Conservation (phyloP, 2,113 vertebrate species). For the Falcunculus frontatus region DNA sequence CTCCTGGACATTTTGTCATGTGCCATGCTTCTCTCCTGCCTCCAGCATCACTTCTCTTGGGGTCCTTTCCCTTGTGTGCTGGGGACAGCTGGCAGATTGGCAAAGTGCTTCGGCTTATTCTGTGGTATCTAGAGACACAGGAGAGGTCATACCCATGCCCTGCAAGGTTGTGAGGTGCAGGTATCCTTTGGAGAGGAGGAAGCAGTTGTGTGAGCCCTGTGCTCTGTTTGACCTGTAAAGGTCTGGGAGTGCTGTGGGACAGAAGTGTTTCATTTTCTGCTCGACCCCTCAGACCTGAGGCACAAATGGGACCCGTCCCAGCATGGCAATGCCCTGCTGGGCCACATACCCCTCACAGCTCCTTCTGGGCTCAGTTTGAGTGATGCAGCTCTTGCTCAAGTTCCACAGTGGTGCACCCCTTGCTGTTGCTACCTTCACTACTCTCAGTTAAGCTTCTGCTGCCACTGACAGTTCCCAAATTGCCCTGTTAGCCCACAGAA, state of each 20-base stretch:
- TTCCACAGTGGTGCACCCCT: background rate
- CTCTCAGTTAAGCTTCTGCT: background rate
- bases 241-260: background rate
- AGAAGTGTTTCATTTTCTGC: background rate
- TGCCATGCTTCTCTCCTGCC: background rate
- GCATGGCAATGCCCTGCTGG: background rate
- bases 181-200: background rate
- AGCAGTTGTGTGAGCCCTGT: background rate
- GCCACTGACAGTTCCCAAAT: background rate
- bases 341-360: fast-evolving
- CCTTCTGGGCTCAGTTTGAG: background rate
- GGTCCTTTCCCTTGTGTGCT: background rate
- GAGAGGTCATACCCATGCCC: background rate
- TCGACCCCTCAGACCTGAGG: background rate
- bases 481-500: background rate
- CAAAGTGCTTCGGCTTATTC: background rate
- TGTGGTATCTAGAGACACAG: background rate
- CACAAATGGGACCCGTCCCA: background rate
- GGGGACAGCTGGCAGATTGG: background rate
- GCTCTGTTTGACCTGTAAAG: background rate
- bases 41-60: background rate
- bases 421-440: background rate
- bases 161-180: background rate
- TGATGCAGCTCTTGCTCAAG: background rate
- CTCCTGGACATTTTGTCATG: background rate